These are phyloP conservation scores for Gambusia holbrooki DNA, from an alignment of 2,113 vertebrate species.

Conservation along the genomic window DNA sequence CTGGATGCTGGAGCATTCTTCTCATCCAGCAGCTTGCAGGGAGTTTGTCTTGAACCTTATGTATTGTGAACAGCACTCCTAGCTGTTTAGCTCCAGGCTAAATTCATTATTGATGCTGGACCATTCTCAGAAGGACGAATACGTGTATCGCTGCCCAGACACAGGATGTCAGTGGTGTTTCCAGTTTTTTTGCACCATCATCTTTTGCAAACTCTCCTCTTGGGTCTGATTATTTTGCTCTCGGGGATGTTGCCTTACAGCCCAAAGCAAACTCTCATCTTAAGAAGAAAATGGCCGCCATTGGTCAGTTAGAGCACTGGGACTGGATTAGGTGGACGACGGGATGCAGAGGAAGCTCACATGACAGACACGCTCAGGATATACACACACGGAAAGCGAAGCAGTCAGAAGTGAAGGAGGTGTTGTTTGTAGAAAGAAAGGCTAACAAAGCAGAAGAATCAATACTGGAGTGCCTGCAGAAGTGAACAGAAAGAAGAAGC, in stretches of 20 bases:
- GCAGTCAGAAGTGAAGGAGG: conserved; percentile 18
- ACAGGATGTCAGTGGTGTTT: not conserved
- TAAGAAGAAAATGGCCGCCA: conserved; percentile 64
- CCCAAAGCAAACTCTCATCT: conserved; percentile 42
- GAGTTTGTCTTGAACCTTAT: not conserved
- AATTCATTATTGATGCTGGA: conserved; percentile 65
- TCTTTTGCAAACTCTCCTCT: not conserved
- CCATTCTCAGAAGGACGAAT: conserved; percentile 14
- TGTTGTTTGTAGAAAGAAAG: conserved; percentile 40
- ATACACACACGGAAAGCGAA: conserved; percentile 21
- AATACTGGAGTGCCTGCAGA: conserved; percentile 25
- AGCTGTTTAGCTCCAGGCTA: conserved; percentile 59
- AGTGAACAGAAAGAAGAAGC: conserved; percentile 29
- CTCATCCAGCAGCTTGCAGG: not conserved
- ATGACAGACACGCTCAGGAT: not conserved
- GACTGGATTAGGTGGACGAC: conserved; percentile 61
- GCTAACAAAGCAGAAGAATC: conserved; percentile 57
- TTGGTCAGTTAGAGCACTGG: conserved; percentile 69
- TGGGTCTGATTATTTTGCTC: conserved; percentile 22
- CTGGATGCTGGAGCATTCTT: not conserved
- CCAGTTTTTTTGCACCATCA: not conserved
- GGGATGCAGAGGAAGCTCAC: not conserved
- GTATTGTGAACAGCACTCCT: conserved; percentile 31
- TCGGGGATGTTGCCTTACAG: conserved; percentile 41
- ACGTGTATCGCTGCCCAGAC: not conserved